Evolutionary conservation across 2,113 vertebrate species (phyloP), one percentile per base, ranked within the genome.

Genomic region (Oncorhynchus masou): DNA sequence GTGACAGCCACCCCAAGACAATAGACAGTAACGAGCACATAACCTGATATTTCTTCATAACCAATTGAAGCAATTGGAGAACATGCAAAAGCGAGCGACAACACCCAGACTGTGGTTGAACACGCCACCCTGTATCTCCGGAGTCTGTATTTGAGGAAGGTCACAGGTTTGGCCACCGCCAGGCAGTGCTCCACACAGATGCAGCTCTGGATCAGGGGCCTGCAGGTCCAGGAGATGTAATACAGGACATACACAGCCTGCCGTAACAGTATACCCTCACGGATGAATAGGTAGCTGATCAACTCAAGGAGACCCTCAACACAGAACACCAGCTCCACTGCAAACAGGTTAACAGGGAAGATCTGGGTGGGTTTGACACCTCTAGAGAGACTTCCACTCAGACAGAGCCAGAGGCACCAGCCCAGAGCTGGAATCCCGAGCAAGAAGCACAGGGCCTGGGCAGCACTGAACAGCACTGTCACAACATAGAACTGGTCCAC

Each of bases 181-280:
- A 71, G 80, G 80, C 78, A 78, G 4, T 69, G 69, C 54, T 82
- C 80, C 24, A 75, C 29, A 34, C 81, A 82, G 70, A 82, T 3
- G 5, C 77, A 71, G 29, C 65, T 54, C 81, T 82, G 73, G 54
- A 82, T 66, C 31, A 78, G 2, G 51, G 69, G 51, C 2, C 39
- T 48, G 68, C 11, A 15, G 20, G 22, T 5, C 9, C 20, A 70
- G 15, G 11, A 2, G 11, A 45, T 3, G 20, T 3, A 16, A 5
- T 8, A 39, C 1, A 8, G 8, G 8, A 39, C 8, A 39, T 39
- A 39, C 1, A 39, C 34, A 39, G 34, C 34, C 34, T 9, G 7
- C 7, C 7, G 7, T 39, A 39, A 39, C 7, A 39, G 8, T 7
- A 8, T 2, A 8, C 31, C 29, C 0, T 39, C 6, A 1, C 1